Conservation (phyloP, 2,113 vertebrate genomes). For the Zosterops japonicus region DNA sequence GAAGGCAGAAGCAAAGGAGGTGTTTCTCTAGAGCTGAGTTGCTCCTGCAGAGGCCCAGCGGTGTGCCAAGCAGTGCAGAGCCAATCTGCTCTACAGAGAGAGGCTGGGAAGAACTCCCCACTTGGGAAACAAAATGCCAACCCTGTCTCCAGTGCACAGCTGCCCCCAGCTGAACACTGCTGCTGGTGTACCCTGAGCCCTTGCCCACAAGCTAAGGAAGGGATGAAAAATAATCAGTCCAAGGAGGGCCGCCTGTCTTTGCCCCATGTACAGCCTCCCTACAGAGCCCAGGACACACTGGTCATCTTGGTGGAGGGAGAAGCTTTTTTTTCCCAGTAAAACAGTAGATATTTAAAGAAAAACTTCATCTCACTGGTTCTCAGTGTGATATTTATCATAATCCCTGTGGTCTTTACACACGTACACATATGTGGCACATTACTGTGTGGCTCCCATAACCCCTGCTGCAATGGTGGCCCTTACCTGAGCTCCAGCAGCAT, state of each 20-base stretch:
- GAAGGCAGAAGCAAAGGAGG: background rate
- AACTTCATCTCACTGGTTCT: background rate
- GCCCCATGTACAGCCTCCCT: background rate
- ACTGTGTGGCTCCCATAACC: background rate
- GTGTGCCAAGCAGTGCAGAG: background rate
- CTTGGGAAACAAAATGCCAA: background rate
- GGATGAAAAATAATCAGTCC: background rate
- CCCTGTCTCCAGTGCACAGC: background rate
- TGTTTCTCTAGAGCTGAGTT: background rate
- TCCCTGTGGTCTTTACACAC: background rate
- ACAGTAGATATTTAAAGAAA: background rate
- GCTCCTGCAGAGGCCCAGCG: background rate
- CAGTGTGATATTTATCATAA: background rate
- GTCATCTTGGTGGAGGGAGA: accelerated
- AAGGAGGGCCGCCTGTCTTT: background rate
- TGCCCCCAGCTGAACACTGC: background rate
- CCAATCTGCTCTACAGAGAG: background rate
- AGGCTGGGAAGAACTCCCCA: background rate
- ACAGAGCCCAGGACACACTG: background rate
- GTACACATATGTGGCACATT: accelerated
- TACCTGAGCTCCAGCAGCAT: too few species aligned
- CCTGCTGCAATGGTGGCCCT: background rate
- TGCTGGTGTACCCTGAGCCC: background rate
- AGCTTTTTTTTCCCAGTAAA: background rate
- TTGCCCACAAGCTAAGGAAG: background rate